These are phyloP conservation scores for Urosaurus nigricauda DNA, from an alignment of 2,797 vertebrate genomes.

Conservation along the genomic window DNA sequence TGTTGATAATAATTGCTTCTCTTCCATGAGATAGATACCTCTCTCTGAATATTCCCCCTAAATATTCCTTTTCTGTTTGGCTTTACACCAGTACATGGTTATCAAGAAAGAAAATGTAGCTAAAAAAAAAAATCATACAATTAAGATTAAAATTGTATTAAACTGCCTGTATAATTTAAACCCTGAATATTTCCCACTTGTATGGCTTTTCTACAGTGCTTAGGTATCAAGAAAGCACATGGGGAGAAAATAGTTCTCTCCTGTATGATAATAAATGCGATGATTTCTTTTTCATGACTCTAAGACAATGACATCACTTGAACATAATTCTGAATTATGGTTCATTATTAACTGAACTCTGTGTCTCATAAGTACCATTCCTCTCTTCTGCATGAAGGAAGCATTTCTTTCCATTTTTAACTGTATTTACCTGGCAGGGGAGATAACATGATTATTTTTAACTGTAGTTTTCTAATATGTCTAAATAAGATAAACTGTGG, in stretches of 20 bases:
- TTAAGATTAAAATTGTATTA: too few relatives aligned
- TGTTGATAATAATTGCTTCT: neutral
- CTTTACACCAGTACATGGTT: neutral
- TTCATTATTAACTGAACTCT: neutral
- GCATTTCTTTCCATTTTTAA: neutral
- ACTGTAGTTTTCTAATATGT: neutral
- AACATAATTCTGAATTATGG: neutral
- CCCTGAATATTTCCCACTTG: too few relatives aligned
- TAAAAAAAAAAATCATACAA: too few relatives aligned
- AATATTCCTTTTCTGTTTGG: fast-evolving
- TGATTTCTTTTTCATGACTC: neutral
- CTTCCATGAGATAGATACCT: neutral
- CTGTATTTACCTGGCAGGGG: neutral
- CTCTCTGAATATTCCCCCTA: fast-evolving
- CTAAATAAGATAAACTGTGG: neutral
- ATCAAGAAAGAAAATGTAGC: fast-evolving
- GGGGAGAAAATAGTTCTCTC: neutral
- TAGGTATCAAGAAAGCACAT: neutral
- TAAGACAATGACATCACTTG: neutral
- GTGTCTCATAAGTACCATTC: neutral
- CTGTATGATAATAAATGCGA: neutral
- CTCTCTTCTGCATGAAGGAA: neutral
- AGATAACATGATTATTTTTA: too few relatives aligned
- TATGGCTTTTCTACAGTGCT: too few relatives aligned
- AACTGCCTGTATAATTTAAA: too few relatives aligned